Evolutionary conservation across 2,797 vertebrate species (phyloP).

Genomic region (Euphonia xanthogaster): DNA sequence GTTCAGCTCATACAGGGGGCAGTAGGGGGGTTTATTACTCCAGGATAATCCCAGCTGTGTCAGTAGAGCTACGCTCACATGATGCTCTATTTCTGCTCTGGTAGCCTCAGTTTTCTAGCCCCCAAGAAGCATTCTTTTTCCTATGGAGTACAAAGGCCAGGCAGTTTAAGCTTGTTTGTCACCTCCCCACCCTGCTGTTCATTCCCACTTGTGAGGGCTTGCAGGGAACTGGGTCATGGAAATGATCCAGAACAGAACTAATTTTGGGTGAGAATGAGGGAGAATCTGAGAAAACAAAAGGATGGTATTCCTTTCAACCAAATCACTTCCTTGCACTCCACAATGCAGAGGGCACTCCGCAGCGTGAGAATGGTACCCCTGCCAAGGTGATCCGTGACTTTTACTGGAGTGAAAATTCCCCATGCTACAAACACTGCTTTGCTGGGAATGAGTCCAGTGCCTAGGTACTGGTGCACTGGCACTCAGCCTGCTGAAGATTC

Average conservation of each 20-base stretch:
- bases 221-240: slow-evolving; percentile 53
- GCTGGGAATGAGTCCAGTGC: not conserved
- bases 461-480: not conserved
- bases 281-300: not conserved
- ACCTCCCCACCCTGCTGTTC: not conserved
- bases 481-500: not conserved
- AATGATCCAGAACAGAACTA: slow-evolving; percentile 38
- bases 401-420: not conserved
- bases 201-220: not conserved
- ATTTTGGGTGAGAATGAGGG: slow-evolving; percentile 12
- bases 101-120: not conserved
- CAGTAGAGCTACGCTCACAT: not conserved
- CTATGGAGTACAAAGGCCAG: not conserved
- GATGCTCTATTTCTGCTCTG: not conserved
- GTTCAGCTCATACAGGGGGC: not conserved
- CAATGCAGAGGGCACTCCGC: slow-evolving; percentile 40
- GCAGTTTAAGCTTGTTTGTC: not conserved
- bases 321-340: slow-evolving; percentile 31
- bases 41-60: not conserved
- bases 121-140: not conserved
- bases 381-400: slow-evolving; percentile 15
- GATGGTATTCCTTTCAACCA: slow-evolving; percentile 14
- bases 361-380: slow-evolving; percentile 50
- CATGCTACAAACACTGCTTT: not conserved
- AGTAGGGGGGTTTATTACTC: not conserved